These are phyloP conservation scores for Gallinago nigripennis DNA, from an alignment of 2,797 vertebrate genomes.

Conservation along the genomic window DNA sequence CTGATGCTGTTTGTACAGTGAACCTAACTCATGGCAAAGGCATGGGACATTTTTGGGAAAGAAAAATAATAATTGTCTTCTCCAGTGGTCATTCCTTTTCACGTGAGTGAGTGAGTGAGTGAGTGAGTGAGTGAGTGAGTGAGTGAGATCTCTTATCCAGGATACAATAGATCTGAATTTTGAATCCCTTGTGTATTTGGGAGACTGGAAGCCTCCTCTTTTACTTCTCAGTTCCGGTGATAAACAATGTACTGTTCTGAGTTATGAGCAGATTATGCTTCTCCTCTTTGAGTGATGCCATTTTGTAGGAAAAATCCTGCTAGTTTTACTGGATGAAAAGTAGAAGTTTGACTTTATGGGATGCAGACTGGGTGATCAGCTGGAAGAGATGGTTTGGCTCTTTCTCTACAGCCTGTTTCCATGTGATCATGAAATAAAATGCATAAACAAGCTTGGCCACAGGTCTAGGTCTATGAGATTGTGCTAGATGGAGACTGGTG, in stretches of 20 bases:
- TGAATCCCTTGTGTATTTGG: not conserved
- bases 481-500: not conserved
- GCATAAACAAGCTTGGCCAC: not conserved
- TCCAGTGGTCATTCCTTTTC: not conserved
- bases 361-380: not conserved
- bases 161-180: not conserved
- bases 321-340: not conserved
- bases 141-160: not conserved
- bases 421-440: not conserved
- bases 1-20: not conserved
- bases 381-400: not conserved
- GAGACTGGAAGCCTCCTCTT: not conserved
- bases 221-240: not conserved
- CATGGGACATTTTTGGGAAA: accelerated
- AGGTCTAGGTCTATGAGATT: not conserved
- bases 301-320: not conserved
- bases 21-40: not conserved
- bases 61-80: not conserved
- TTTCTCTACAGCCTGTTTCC: not conserved
- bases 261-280: not conserved
- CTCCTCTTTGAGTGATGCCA: not conserved
- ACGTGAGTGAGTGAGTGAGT: too few species aligned
- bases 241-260: not conserved
- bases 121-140: too few species aligned
- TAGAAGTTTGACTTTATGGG: not conserved